Evolutionary conservation across 2,797 vertebrate species (phyloP).

Genomic region (Crax fasciolata): DNA sequence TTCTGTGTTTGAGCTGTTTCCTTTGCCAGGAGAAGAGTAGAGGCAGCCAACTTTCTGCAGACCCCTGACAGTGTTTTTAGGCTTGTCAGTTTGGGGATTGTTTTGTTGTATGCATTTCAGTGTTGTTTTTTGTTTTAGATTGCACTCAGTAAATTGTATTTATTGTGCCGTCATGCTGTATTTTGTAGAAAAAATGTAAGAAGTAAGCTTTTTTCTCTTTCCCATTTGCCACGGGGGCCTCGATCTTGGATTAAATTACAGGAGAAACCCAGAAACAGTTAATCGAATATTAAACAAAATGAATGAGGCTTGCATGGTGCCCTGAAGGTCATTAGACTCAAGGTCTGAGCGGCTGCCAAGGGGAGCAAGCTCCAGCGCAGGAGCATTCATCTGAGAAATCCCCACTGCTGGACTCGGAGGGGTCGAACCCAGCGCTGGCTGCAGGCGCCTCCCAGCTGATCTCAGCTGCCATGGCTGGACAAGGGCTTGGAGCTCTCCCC

Average conservation of each 20-base stretch:
- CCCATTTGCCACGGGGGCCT: background rate
- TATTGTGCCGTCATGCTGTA: background rate
- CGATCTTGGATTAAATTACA: background rate
- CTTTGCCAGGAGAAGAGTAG: background rate
- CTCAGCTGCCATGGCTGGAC: background rate
- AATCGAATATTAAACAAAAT: conserved; percentile 20
- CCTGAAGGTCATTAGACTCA: conserved; percentile 54
- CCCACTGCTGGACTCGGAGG: background rate
- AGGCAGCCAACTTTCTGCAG: background rate
- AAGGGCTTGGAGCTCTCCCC: background rate
- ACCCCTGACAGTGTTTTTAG: background rate
- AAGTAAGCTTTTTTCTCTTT: background rate
- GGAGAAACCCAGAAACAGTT: conserved; percentile 28
- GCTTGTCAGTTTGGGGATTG: background rate
- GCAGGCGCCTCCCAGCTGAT: background rate
- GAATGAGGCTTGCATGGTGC: conserved; percentile 22
- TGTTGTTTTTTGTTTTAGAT: background rate
- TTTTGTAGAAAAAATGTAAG: background rate
- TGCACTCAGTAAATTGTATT: background rate
- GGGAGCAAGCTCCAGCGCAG: conserved; percentile 6
- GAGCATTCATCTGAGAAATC: conserved; percentile 39
- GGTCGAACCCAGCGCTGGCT: background rate
- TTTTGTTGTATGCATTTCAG: background rate
- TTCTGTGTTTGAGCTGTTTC: background rate
- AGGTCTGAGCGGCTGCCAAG: conserved; percentile 50